phyloP scores from a whole-genome alignment of 2,888 invertebrate species.

The Brassicogethes aeneus region DNA sequence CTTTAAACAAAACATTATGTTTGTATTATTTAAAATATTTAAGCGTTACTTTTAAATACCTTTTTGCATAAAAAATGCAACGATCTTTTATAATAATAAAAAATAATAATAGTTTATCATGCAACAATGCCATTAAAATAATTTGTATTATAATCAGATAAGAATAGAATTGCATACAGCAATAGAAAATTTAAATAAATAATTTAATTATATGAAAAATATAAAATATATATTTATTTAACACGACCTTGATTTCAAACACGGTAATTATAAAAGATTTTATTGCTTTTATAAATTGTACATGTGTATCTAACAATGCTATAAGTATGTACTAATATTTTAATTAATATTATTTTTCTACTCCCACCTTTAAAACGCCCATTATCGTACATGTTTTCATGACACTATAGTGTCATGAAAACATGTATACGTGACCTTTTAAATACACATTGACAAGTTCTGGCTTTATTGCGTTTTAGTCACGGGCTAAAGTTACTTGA shows the following conservation, averaged over 20 bases:
- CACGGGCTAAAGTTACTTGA: too few relatives aligned
- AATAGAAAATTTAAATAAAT: neutral
- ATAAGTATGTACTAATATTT: neutral
- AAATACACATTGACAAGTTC: too few relatives aligned
- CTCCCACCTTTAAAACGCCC: too few relatives aligned
- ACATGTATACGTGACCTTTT: too few relatives aligned
- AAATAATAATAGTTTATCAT: conserved; percentile 9
- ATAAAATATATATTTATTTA: neutral
- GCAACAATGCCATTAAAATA: conserved; percentile 11
- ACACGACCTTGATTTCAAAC: neutral
- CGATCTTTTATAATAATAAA: conserved; percentile 5
- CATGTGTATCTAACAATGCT: neutral
- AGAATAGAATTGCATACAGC: conserved; percentile 7
- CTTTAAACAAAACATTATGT: neutral
- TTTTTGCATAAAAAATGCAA: neutral
- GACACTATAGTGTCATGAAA: too few relatives aligned
- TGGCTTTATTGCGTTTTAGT: too few relatives aligned
- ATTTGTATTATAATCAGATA: conserved; percentile 11
- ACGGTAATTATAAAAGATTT: neutral
- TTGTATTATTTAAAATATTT: neutral
- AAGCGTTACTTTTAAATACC: conserved; percentile 9
- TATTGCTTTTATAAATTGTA: conserved; percentile 1
- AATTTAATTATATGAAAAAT: neutral
- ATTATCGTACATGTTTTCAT: too few relatives aligned
- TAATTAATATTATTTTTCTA: conserved; percentile 1